Percentiles rank a stretch among this genome's conserved stretches.
Conservation (phyloP, 2,888 invertebrate species). For the Drosophila yooni region DNA sequence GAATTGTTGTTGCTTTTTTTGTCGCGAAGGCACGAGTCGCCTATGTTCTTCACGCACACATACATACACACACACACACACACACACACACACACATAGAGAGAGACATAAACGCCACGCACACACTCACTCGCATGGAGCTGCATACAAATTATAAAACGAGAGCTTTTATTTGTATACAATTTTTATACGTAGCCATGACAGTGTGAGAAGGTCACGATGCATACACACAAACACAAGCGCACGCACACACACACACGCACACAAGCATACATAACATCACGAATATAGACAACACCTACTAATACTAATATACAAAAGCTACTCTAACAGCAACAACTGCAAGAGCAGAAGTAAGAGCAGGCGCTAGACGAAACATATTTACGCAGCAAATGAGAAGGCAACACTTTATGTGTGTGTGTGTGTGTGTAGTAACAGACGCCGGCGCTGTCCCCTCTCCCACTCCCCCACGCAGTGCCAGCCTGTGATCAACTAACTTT, state of each 20-base stretch:
- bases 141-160: conserved; percentile 78
- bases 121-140: conserved; percentile 58
- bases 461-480: conserved; percentile 15
- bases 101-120: conserved; percentile 5
- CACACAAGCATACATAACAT: conserved; percentile 22
- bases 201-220: conserved; percentile 85
- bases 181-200: conserved; percentile 82
- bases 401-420: conserved; percentile 20
- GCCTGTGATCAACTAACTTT: conserved; percentile 45
- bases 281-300: conserved; percentile 32
- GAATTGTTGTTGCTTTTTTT: conserved; percentile 42
- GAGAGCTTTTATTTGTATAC: conserved; percentile 79
- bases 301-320: conserved; percentile 34
- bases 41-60: conserved; percentile 72
- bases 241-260: conserved; percentile 22
- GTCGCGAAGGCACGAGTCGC: conserved; percentile 65
- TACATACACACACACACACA: conserved; percentile 25
- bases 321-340: conserved; percentile 36
- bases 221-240: conserved; percentile 60
- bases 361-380: conserved; percentile 40
- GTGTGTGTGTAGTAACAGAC: conserved; percentile 34
- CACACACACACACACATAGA: conserved; percentile 9
- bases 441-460: conserved; percentile 58
- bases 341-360: conserved; percentile 39
- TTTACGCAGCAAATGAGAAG: conserved; percentile 70